Base-by-base conservation (phyloP, 2,797 vertebrate genomes). In the Linurgus olivaceus region DNA sequence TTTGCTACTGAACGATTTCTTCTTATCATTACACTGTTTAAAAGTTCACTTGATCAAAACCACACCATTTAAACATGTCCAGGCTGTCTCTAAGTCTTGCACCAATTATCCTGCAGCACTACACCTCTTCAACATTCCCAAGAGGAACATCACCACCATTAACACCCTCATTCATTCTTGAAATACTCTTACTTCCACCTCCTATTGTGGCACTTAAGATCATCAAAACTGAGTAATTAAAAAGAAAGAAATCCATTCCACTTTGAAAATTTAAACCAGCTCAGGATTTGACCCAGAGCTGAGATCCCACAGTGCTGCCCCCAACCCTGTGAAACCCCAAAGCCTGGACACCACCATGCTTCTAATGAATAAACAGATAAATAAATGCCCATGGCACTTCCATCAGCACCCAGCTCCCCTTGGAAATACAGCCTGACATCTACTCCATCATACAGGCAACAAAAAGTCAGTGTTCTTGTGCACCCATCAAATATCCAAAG, bases 321-420 rank as follows among this genome's bases (percentile, higher is more conserved):
- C 19, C 1, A 2, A 16, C 20, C 14, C 17, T 0, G 0, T 0
- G 7, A 31, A 24, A 44, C 50, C 35, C 42, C 11, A 0, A 82
- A 72, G 19, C 19, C 33, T 72, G 67, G 28, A 29, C 67, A 38
- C 8, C 79, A 38, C 58, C 24, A 5, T 0, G 8, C 8, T 38
- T 16, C 13, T 21, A 31, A 52, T 7, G 48, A 54, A 38, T 37
- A 19, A 72, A 54, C 0, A 19, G 24, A 47, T 19, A 24, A 72
- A 54, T 24, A 33, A 54, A 23, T 19, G 37, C 8, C 37, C 1
- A 0, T 51, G 15, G 33, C 42, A 23, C 24, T 4, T 40, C 71
- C 5, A 13, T 4, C 75, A 31, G 45, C 79, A 44, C 25, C 35
- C 21, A 44, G 33, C 16, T 63, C 31, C 8, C 44, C 45, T 6